phyloP scores from a whole-genome alignment of 2,888 invertebrate genomes.

The Bursaphelenchus okinawaensis region DNA sequence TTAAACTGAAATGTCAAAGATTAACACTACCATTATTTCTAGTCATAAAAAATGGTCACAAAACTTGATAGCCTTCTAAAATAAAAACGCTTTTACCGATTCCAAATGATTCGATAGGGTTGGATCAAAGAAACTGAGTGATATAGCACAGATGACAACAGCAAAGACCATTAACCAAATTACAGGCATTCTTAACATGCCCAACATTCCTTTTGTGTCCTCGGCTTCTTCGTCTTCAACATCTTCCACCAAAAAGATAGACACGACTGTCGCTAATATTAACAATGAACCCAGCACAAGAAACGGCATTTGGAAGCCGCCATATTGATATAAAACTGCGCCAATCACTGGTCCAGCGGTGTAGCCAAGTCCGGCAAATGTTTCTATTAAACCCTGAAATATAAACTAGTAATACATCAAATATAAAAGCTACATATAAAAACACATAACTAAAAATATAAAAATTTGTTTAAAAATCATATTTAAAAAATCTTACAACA shows the following conservation, averaged over 20 bases:
- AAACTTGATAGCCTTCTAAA: neutral
- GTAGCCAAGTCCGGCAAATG: constrained; percentile 78
- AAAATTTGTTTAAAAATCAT: no score
- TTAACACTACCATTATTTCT: no score
- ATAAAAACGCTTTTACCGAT: no score
- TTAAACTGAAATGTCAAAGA: constrained; percentile 51
- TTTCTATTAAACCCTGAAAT: constrained; percentile 59
- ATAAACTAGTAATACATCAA: no score
- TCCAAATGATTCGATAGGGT: constrained; percentile 79
- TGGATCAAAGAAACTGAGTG: constrained; percentile 71
- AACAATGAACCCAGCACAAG: constrained; percentile 48
- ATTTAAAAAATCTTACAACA: constrained; percentile 49
- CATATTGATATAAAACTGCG: constrained; percentile 67
- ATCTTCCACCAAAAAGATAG: constrained; percentile 42
- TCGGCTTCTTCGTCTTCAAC: constrained; percentile 34
- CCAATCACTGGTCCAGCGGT: constrained; percentile 86
- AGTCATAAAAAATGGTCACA: neutral
- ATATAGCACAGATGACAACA: constrained; percentile 55
- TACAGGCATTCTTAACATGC: constrained; percentile 44
- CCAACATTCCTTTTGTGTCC: constrained; percentile 48
- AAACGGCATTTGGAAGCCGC: constrained; percentile 50
- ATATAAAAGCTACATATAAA: no score
- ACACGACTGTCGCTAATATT: constrained; percentile 41
- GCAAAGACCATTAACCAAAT: constrained; percentile 54
- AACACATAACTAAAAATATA: no score